Base-by-base conservation (phyloP, 2,888 invertebrate genomes). In the Phania funesta region DNA sequence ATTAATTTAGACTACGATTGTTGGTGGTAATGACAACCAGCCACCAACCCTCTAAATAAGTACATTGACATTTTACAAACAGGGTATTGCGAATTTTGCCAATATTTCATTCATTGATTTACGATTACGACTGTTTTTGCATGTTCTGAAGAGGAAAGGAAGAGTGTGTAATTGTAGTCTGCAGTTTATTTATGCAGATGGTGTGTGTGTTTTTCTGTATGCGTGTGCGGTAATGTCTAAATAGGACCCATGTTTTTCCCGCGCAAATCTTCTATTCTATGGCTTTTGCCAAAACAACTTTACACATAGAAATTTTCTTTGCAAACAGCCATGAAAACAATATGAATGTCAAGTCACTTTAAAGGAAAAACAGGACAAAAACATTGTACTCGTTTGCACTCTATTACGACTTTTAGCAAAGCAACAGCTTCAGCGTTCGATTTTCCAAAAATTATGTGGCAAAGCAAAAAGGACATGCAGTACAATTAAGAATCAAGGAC, bases 21-120 rank as follows among this genome's bases (percentile, higher is more conserved):
- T 44, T 29, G 18, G 32, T 54, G 44, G 11, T 68, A 62, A 62
- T 77, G 46, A 35, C 20, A 67, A 67, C 58, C 58, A 64, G 44
- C 24, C 58, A 65, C 48, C 29, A 65, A 29, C 7, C 20, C 13
- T 22, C 44, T 24, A 11, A 16, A 46, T 7, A 3, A 52, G 38
- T 18, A 46, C 73, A 70, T 56, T 71, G 38, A 67, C 65, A 80
- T 48, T 65, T 38, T 35, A 2, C 70, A 18, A 74, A 56, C 58
- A 78, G 60, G 75, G 78, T 74, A 68, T 78, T 64, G 50, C 78
- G 38, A 78, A 78, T 77, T 77, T 65, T 38, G 16, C 13, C 11
- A 62, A 64, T 54, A 68, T 46, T 56, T 65, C 52, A 73, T 75
- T 65, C 64, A 82, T 78, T 82, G 78, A 75, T 82, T 78, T 82